Evolutionary conservation across 1,140 invertebrate species (phyloP), one percentile per base, ranked within the genome.

Genomic region (Drosophila gunungcola): DNA sequence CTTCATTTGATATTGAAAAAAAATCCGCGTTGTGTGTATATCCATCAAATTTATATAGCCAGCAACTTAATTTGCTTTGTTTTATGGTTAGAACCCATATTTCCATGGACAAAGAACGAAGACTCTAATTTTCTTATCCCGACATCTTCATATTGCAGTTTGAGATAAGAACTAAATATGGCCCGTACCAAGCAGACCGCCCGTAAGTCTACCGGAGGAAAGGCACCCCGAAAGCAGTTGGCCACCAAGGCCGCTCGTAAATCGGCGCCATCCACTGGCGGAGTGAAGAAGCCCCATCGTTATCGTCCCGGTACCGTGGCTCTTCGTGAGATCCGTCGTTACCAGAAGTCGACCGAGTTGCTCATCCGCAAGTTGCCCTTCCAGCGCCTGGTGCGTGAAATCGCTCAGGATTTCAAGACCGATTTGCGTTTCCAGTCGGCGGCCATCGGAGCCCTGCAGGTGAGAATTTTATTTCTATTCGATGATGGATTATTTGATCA

Each of bases 101-200:
- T n/a, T n/a, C n/a, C n/a, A n/a, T n/a, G n/a, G 6, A 29, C 6
- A 32, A 32, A 32, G 5, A 32, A 7, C 5, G 7, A 32, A 7
- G 6, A 7, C 6, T 32, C 2, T 7, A 32, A 1, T 6, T 32
- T 32, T 32, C 6, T 1, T 1, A 32, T 32, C 29, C 5, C 29
- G 7, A 5, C 6, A 1, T 32, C 29, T 32, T 32, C 7, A 1
- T 32, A 16, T 57, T 34, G 21, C 42, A 64, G 54, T 36, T 68
- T 48, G 2, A 51, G 29, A 29, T 29, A 45, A 38, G 36, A 32
- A 80, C 13, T 9, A 51, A 93, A 62, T 56, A 94, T 95, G 94
- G 94, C 96, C 56, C 96, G 96, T 95, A 97, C 97, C 6, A 97
- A 97, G 94, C 97, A 97, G 92, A 97, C 96, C 32, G 96, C 96